Evolutionary conservation across 2,113 vertebrate species (phyloP).

Genomic region (Cinclus cinclus): DNA sequence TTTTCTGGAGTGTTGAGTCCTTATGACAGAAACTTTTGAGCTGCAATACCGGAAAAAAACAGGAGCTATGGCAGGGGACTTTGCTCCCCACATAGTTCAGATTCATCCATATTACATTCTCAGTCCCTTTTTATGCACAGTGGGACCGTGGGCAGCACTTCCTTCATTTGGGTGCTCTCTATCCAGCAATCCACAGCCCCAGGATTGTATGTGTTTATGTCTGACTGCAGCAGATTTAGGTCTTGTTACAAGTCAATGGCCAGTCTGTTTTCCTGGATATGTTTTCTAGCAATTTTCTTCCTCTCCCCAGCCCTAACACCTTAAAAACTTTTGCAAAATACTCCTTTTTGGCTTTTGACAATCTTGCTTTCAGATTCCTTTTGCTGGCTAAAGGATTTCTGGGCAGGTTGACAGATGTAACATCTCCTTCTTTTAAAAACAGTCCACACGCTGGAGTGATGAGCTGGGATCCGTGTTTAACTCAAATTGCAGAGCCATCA

Average conservation of each 20-base stretch:
- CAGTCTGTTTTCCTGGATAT: neutral
- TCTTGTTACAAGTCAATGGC: neutral
- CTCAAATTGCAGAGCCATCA: constrained; percentile 11
- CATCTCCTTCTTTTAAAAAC: constrained; percentile 22
- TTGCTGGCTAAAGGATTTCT: neutral
- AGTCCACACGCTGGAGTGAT: neutral
- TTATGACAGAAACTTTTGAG: neutral
- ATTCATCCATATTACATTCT: neutral
- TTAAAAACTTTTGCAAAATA: neutral
- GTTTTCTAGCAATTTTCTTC: constrained; percentile 25
- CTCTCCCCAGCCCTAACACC: neutral
- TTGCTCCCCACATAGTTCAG: neutral
- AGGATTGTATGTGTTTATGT: neutral
- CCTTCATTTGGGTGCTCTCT: neutral
- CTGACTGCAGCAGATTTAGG: neutral
- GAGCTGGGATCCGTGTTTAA: constrained; percentile 1
- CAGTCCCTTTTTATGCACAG: neutral
- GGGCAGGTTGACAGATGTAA: constrained; percentile 43
- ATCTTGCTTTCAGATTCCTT: constrained; percentile 2
- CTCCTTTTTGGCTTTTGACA: neutral
- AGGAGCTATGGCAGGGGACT: neutral
- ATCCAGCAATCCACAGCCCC: neutral
- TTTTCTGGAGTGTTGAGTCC: neutral
- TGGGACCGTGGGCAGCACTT: neutral
- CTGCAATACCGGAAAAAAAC: neutral